phyloP scores from a whole-genome alignment of 2,797 vertebrate genomes.

The Buphagus erythrorhynchus region DNA sequence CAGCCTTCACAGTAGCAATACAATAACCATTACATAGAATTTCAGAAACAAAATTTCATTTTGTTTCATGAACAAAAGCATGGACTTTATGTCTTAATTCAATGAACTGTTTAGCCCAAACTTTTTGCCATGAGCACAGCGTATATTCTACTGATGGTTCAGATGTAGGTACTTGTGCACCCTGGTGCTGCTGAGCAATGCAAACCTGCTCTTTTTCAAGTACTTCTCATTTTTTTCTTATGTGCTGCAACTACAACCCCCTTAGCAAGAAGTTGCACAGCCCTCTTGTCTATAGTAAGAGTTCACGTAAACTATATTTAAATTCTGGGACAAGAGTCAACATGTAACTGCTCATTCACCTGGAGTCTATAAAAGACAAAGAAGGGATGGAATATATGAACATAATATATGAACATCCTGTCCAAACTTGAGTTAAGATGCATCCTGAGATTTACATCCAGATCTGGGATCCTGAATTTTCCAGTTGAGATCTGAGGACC shows the following conservation, averaged over 20 bases:
- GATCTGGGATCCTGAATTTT: not conserved
- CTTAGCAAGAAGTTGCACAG: not conserved
- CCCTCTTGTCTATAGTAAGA: not conserved
- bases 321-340: not conserved
- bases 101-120: not conserved
- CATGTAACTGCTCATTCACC: not conserved
- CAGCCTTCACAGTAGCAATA: not conserved
- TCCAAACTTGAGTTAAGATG: not conserved
- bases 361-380: not conserved
- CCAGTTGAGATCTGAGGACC: not conserved
- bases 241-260: not conserved
- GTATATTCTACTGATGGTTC: not conserved
- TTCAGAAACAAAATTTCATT: not conserved
- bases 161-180: not conserved
- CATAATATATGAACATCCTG: rapidly evolving
- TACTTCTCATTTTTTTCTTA: not conserved
- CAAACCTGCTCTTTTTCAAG: not conserved
- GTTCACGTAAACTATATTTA: not conserved
- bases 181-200: not conserved
- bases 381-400: not conserved
- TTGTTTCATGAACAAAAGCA: not conserved
- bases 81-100: not conserved
- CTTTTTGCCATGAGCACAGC: not conserved
- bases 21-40: not conserved
- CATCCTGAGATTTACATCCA: not conserved